Base-by-base conservation (phyloP, 2,797 vertebrate species). In the Sebastes matsubarae region DNA sequence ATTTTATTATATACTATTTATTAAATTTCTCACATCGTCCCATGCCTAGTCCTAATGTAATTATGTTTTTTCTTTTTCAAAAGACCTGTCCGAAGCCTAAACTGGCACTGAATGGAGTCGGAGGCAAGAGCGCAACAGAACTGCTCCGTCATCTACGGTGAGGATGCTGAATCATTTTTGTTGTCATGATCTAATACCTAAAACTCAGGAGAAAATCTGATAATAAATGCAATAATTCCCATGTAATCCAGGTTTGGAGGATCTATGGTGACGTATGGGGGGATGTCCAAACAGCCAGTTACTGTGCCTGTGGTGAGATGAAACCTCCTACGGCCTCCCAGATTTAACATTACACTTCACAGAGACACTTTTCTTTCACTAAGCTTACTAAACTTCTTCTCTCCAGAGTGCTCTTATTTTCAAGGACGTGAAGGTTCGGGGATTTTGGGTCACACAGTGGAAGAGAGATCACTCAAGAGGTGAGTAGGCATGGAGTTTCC, bases 371-470 rank as follows among this genome's bases (percentile, higher is more conserved):
- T 57, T 38, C 1, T 3, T 3, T 55, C 11, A 10, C 1, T 24
- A 8, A 0, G 2, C 9, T 70, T 11, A 63, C 2, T 42, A 2
- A 57, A 55, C 36, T 4, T 75, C 0, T 29, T 80, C 22, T 84
- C 42, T 84, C 42, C 93, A 99, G 98, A 97, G 98, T 2, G 95
- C 96, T 1, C 96, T 99, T 72, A 99, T 99, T 86, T 99, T 99
- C 87, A 98, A 97, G 81, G 96, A 99, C 27, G 89, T 98, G 80
- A 97, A 94, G 83, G 91, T 99, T 77, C 94, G 94, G 0, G 98
- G 98, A 4, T 99, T 99, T 93, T 99, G 98, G 98, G 94, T 99
- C 85, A 98, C 98, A 0, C 96, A 96, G 75, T 99, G 98, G 98
- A 97, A 96, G 86, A 97, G 87, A 87, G 92, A 97, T 22, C 95